Evolutionary conservation across 1,140 invertebrate genomes (phyloP), one percentile per base, ranked within the genome.

Genomic region (Mamestra configurata): DNA sequence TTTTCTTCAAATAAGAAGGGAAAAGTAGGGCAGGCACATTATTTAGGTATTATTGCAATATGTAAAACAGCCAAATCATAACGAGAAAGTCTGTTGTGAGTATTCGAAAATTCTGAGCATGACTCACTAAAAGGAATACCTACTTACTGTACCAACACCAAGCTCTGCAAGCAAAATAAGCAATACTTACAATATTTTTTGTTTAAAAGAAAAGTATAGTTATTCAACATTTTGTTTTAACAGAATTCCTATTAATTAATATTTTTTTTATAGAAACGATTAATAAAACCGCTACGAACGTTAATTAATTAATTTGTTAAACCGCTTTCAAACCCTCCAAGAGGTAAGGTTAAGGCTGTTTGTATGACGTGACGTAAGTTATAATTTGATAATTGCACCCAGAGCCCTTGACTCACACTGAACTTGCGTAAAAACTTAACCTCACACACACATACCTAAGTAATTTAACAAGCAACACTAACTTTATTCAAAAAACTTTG

Each of bases 331-430:
- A 61, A 61, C 46, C 55, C 35, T 75, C 6, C 53, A 22, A 55
- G 64, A 46, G 4, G 40, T 59, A 79, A 59, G 77, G 77, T 71
- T 22, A 71, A 71, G 66, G 31, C 22, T 57, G 13, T 13, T 6
- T 72, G 49, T 7, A 53, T 22, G 7, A 3, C n/a, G n/a, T 64
- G 59, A 76, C 72, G 72, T 76, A n/a, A 76, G 49, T 27, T 77
- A 64, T 82, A 73, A 82, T 76, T 82, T 43, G 37, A 79, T 81
- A 78, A 83, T 81, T 79, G 76, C 78, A 66, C 8, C 22, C 15
- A 43, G 20, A 55, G 78, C 64, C 73, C 78, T 82, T 80, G 79
- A 77, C 72, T 77, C 10, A 8, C 15, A 27, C 31, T 53, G 40
- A 79, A 73, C 71, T 59, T 66, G 70, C 59, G 70, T 75, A 75